Evolutionary conservation across 2,888 invertebrate species (phyloP), one percentile per base, ranked within the genome.

Genomic region (Pinctada fucata): DNA sequence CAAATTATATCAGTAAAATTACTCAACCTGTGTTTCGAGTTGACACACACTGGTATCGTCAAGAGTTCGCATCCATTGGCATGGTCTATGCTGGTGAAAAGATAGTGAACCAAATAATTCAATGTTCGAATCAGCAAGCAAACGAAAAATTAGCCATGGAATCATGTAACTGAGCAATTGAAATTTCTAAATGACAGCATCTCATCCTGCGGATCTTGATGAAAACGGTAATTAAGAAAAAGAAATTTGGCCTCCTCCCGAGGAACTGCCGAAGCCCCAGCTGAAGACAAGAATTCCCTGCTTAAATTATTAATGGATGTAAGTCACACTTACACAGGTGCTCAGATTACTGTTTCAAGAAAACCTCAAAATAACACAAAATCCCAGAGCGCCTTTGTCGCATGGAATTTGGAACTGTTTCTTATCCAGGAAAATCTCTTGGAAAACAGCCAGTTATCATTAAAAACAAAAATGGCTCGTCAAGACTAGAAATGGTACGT

Each of bases 161-260:
- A 2, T 64, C 82, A 31, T 66, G 78, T 16, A 50, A 80, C 2
- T 83, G 82, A 82, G 82, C 83, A 31, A 50, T 50, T n/a, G 10
- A 3, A 51, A 70, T 4, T 78, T 82, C 58, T 67, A 74, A 50
- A 78, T 80, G 78, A 73, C 76, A 65, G 76, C 79, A 3, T 73
- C n/a, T 16, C 86, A 85, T 81, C 85, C 86, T 58, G 83, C 76
- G 48, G 83, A 48, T 3, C 45, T 65, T 64, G 80, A 84, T 81
- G 75, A 65, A n/a, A 69, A 67, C 58, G 82, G 84, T 6, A 51
- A 79, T 2, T 78, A 81, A 49, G 76, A 76, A 13, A 86, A 84
- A 83, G 78, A 84, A 48, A 71, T 84, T 0, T 87, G 86, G 85
- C 82, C 85, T 8, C 84, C 84, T 8, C 86, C 82, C 13, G 86